A percentile compares a stretch with the other conserved stretches of the same genome.
phyloP scores from a whole-genome alignment of 2,888 invertebrate genomes.

The Xestia ashworthii region DNA sequence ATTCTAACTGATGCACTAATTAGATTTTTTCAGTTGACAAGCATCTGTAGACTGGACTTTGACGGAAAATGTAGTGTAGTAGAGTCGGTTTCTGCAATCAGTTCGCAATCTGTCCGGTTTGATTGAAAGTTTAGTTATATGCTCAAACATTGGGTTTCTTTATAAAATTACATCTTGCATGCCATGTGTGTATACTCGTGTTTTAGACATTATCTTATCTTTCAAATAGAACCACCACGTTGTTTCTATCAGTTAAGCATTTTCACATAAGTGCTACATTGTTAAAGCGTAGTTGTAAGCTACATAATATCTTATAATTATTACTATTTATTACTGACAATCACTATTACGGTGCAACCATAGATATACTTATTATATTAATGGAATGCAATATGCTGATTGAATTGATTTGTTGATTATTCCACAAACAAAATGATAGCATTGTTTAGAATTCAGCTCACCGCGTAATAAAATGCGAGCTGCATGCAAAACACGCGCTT shows the following conservation, averaged over 20 bases:
- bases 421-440: constrained; percentile 15
- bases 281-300: not conserved
- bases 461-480: not conserved
- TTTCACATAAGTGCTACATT: not conserved
- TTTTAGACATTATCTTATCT: not conserved
- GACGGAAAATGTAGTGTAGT: not conserved
- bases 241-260: not conserved
- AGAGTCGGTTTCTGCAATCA: not conserved
- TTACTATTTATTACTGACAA: too few relatives aligned
- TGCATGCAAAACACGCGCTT: constrained; percentile 38
- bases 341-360: not conserved
- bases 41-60: not conserved
- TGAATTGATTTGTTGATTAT: constrained; percentile 6
- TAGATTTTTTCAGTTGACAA: too few relatives aligned
- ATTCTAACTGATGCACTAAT: too few relatives aligned
- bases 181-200: not conserved
- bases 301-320: not conserved
- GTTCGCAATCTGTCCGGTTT: not conserved
- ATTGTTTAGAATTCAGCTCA: constrained; percentile 40
- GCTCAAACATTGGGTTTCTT: not conserved
- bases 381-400: not conserved
- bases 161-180: not conserved
- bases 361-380: not conserved
- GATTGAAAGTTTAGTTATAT: not conserved
- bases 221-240: not conserved